Evolutionary conservation across 2,888 invertebrate species (phyloP).

Genomic region (Lasius platythorax): DNA sequence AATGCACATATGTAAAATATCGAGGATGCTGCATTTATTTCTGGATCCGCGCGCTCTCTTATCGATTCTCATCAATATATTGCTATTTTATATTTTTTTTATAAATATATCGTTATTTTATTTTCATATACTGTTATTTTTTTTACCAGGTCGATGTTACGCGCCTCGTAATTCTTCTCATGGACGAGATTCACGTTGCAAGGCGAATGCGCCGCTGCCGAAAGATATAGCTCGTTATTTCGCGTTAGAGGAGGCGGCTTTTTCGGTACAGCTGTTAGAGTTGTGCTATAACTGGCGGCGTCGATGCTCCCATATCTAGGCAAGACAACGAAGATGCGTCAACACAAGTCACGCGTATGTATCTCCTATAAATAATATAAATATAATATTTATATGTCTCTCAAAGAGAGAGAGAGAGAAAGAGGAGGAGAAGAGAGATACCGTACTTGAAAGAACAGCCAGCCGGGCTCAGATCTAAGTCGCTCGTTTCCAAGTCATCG

Average conservation of each 20-base stretch:
- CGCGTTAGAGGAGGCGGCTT: constrained; percentile 70
- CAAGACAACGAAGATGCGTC: constrained; percentile 7
- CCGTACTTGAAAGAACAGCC: constrained; percentile 73
- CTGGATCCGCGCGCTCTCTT: not conserved
- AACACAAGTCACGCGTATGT: not conserved
- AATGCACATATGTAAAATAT: not conserved
- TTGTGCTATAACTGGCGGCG: constrained; percentile 70
- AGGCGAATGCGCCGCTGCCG: constrained; percentile 52
- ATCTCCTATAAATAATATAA: not conserved
- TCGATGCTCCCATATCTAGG: constrained; percentile 77
- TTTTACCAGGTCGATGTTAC: constrained; percentile 75
- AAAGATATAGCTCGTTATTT: constrained; percentile 61
- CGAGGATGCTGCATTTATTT: not conserved
- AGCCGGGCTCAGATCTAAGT: constrained; percentile 75
- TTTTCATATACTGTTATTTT: constrained; percentile 2
- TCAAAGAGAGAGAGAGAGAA: not conserved
- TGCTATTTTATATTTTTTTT: too few species aligned
- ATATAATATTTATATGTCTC: not conserved
- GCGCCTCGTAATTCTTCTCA: constrained; percentile 75
- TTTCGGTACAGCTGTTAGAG: constrained; percentile 70
- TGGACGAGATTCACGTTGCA: constrained; percentile 61
- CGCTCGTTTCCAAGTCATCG: constrained; percentile 82
- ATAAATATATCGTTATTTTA: not conserved
- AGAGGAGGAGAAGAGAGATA: not conserved
- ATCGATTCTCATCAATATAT: not conserved